Conservation (phyloP, 2,888 invertebrate genomes). For the Epicampocera succincta region DNA sequence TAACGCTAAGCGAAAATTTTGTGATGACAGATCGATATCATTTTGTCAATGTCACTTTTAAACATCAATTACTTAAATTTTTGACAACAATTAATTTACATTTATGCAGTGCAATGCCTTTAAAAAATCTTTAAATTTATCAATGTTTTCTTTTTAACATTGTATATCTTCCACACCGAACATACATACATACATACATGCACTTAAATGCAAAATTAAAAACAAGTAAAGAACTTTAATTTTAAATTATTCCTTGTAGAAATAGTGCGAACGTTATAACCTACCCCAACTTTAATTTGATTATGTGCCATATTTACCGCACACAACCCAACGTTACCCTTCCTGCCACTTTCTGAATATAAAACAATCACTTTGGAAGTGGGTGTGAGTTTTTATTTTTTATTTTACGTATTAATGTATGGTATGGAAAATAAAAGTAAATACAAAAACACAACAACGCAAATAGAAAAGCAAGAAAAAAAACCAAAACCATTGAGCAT, state of each 20-base stretch:
- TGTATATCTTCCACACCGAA: conserved; percentile 23
- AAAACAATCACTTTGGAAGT: conserved; percentile 6
- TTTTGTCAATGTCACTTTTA: too few species aligned
- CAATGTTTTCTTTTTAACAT: neutral
- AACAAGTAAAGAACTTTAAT: conserved; percentile 13
- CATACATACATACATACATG: too few species aligned
- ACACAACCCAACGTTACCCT: conserved; percentile 9
- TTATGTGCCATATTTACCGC: conserved; percentile 50
- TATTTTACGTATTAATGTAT: conserved; percentile 37
- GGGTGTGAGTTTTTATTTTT: conserved; percentile 26
- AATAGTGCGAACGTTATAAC: conserved; percentile 45
- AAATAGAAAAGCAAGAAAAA: conserved; percentile 22
- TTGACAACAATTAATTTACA: too few species aligned
- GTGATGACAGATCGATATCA: too few species aligned
- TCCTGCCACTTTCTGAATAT: conserved; percentile 1
- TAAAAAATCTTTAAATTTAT: too few species aligned
- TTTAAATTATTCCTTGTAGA: conserved; percentile 32
- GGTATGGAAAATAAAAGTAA: conserved; percentile 64
- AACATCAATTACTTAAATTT: too few species aligned
- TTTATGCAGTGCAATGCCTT: too few species aligned
- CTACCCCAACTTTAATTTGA: conserved; percentile 60
- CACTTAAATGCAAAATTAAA: conserved; percentile 15
- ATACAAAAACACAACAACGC: conserved; percentile 49
- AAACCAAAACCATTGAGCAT: conserved; percentile 65
- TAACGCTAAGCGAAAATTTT: too few species aligned